Evolutionary conservation across 1,140 invertebrate genomes (phyloP).

Genomic region (Doryteuthis pealeii): DNA sequence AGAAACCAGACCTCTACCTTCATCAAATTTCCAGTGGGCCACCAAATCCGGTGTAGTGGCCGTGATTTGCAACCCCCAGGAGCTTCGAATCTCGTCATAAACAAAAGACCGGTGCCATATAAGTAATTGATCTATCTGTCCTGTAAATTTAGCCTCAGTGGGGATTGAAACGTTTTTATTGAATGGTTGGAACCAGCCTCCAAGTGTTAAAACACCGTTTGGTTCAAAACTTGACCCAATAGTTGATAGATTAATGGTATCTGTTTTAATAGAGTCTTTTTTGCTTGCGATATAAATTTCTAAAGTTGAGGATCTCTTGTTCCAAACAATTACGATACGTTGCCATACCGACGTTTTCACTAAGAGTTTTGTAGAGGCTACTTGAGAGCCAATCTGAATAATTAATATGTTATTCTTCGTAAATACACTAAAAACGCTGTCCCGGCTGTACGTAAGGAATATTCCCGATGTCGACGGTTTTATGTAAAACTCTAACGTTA

Average conservation of each 20-base stretch:
- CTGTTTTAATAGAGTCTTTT: neutral
- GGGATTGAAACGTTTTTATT: neutral
- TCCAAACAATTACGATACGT: neutral
- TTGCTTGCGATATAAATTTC: neutral
- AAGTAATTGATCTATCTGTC: slow-evolving; percentile 33
- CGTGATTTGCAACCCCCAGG: slow-evolving; percentile 7
- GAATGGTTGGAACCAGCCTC: slow-evolving; percentile 15
- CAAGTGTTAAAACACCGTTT: slow-evolving; percentile 17
- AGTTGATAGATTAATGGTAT: neutral
- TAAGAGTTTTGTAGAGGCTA: slow-evolving; percentile 25
- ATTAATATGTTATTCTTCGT: slow-evolving; percentile 18
- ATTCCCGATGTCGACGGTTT: slow-evolving; percentile 23
- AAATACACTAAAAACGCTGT: slow-evolving; percentile 20
- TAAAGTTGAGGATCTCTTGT: neutral
- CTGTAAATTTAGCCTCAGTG: slow-evolving; percentile 18
- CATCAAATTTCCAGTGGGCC: slow-evolving; percentile 33
- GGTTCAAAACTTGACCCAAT: slow-evolving; percentile 8
- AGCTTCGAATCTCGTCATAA: slow-evolving; percentile 23
- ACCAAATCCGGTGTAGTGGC: slow-evolving; percentile 13
- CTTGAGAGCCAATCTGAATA: slow-evolving; percentile 18
- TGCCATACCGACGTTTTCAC: slow-evolving; percentile 24
- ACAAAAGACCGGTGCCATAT: slow-evolving; percentile 29
- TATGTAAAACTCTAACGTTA: slow-evolving; percentile 26
- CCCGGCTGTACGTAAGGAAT: slow-evolving; percentile 27
- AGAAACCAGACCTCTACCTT: slow-evolving; percentile 28